These are phyloP conservation scores for Euwallacea fornicatus DNA, from an alignment of 1,140 invertebrate genomes.

Conservation along the genomic window DNA sequence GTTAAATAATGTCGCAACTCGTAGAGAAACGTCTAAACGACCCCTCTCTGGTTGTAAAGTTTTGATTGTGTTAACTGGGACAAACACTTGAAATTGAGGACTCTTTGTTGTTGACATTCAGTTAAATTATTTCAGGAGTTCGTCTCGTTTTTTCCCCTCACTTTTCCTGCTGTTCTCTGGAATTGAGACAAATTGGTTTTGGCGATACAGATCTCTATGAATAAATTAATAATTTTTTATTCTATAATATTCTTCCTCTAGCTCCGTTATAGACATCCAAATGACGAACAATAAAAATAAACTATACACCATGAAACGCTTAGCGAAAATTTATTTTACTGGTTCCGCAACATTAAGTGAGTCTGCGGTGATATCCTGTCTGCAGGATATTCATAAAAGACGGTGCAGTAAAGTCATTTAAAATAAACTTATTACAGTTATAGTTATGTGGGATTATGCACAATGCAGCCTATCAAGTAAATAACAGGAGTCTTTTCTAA, in stretches of 20 bases:
- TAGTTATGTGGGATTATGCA: neutral
- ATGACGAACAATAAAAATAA: neutral
- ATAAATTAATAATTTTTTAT: too few relatives aligned
- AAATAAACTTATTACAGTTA: neutral
- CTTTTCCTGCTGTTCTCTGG: neutral
- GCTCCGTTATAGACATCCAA: neutral
- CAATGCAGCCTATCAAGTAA: too few relatives aligned
- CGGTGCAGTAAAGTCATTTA: neutral
- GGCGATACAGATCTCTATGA: too few relatives aligned
- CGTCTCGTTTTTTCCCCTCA: slow-evolving; percentile 22
- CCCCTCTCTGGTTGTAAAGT: slow-evolving; percentile 33
- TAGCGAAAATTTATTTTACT: slow-evolving; percentile 3
- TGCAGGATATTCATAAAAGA: slow-evolving; percentile 4
- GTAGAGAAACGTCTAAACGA: slow-evolving; percentile 30
- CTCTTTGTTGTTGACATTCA: slow-evolving; percentile 29
- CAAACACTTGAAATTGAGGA: slow-evolving; percentile 37
- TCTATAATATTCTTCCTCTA: too few relatives aligned
- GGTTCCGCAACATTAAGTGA: neutral
- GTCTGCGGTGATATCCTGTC: neutral
- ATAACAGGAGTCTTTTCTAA: too few relatives aligned
- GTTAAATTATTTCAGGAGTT: slow-evolving; percentile 33
- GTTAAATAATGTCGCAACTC: slow-evolving; percentile 30
- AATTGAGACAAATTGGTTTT: slow-evolving; percentile 16
- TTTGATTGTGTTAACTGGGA: slow-evolving; percentile 43
- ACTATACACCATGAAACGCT: slow-evolving; percentile 1